Base-by-base conservation (phyloP, 2,113 vertebrate genomes). In the Riparia riparia region DNA sequence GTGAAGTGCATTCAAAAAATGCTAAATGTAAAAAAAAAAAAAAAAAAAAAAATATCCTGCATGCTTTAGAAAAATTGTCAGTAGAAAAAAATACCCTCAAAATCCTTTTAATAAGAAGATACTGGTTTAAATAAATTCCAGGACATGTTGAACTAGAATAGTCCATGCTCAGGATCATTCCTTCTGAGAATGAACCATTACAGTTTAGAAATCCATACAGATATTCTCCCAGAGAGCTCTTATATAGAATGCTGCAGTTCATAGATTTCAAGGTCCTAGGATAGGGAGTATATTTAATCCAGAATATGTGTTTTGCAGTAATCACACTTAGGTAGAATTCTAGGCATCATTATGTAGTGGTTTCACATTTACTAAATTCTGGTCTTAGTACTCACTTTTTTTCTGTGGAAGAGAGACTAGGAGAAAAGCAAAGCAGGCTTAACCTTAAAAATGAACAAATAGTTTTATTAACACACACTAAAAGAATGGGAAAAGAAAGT, bases 41-140 rank as follows among this genome's bases (percentile, higher is more conserved):
- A 37, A 37, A 37, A 37, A 37, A 37, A 37, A 88, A 42, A n/a
- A n/a, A n/a, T n/a, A 8, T 73, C 25, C 28, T 54, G 6, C 22
- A 53, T 19, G 12, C 63, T 92, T 90, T 12, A 73, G 37, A 32
- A 89, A 60, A 77, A 37, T 14, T 42, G 4, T 73, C 26, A 37
- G 9, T 37, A 12, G 41, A 14, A 32, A 45, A 53, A 70, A 64
- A 31, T 44, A 44, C 6, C 3, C 4, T 2, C 10, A 53, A 57
- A 44, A 37, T 8, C 5, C 10, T 81, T 91, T 78, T 28, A 77
- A 26, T 73, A 78, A 66, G 32, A 54, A 41, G 21, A 17, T 29
- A 5, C 13, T 56, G n/a, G 74, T 95, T 89, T 91, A 91, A 89
- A 73, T 89, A 92, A 83, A 84, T 78, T 90, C 34, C 25, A 53